A percentile compares a stretch with the other conserved stretches of the same genome.
These are phyloP conservation scores for Drosophila limbata DNA, from an alignment of 2,888 invertebrate genomes.

Conservation along the genomic window DNA sequence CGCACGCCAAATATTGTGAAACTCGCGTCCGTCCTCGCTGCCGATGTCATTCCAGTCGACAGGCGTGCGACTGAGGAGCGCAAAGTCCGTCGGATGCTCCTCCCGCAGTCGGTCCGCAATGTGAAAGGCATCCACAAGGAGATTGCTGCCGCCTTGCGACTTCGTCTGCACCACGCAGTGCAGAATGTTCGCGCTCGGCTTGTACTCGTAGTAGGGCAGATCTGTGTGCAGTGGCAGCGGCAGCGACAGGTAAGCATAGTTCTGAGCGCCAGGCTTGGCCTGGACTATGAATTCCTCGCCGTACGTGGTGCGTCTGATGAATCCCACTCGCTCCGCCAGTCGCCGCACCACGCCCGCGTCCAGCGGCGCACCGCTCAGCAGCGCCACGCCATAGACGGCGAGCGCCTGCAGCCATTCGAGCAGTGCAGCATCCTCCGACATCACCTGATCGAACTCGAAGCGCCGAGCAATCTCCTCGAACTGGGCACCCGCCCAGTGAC, in stretches of 20 bases:
- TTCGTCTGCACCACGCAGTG: slow-evolving; percentile 90
- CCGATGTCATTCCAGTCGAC: slow-evolving; percentile 92
- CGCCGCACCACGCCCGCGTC: slow-evolving; percentile 87
- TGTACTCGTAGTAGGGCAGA: slow-evolving; percentile 91
- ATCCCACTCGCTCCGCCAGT: slow-evolving; percentile 89
- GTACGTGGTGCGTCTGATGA: slow-evolving; percentile 90
- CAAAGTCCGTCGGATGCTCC: slow-evolving; percentile 87
- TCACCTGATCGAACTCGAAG: slow-evolving; percentile 87
- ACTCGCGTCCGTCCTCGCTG: slow-evolving; percentile 87
- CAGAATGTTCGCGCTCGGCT: slow-evolving; percentile 90
- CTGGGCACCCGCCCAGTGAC: slow-evolving; percentile 87
- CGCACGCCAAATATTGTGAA: slow-evolving; percentile 88
- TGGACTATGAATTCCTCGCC: slow-evolving; percentile 90
- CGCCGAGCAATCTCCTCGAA: slow-evolving; percentile 86
- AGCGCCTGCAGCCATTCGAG: slow-evolving; percentile 88
- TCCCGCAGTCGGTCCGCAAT: slow-evolving; percentile 88
- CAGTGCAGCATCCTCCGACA: slow-evolving; percentile 85
- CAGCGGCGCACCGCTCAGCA: slow-evolving; percentile 87
- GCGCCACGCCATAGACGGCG: slow-evolving; percentile 88
- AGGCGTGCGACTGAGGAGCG: slow-evolving; percentile 87
- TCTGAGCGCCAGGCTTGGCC: slow-evolving; percentile 89
- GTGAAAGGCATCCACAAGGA: slow-evolving; percentile 89
- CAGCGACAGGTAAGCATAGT: slow-evolving; percentile 90
- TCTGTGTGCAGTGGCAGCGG: slow-evolving; percentile 91
- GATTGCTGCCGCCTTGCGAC: slow-evolving; percentile 89